These are phyloP conservation scores for Oryctolagus cuniculus DNA, from an alignment of 2,113 vertebrate species.

Conservation along the genomic window mOryCun1.1 NC_091442.1:84417001-84417500, in stretches of 20 bases:
- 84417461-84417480: neutral
- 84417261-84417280: neutral
- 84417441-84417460: neutral
- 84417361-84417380: conserved; percentile 22
- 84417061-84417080: neutral
- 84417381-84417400: neutral
- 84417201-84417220: neutral
- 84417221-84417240: conserved; percentile 31
- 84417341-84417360: neutral
- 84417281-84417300: conserved; percentile 44
- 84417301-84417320: neutral
- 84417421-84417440: neutral
- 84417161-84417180: neutral
- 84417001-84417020: neutral
- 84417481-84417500: neutral
- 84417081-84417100: neutral
- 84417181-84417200: conserved; percentile 12
- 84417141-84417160: neutral
- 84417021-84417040: neutral
- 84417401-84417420: neutral
- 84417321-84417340: neutral
- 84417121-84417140: neutral
- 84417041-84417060: neutral
- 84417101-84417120: neutral
- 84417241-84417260: conserved; percentile 21